phyloP scores from a whole-genome alignment of 2,888 invertebrate species.

The Coenonympha glycerion region DNA sequence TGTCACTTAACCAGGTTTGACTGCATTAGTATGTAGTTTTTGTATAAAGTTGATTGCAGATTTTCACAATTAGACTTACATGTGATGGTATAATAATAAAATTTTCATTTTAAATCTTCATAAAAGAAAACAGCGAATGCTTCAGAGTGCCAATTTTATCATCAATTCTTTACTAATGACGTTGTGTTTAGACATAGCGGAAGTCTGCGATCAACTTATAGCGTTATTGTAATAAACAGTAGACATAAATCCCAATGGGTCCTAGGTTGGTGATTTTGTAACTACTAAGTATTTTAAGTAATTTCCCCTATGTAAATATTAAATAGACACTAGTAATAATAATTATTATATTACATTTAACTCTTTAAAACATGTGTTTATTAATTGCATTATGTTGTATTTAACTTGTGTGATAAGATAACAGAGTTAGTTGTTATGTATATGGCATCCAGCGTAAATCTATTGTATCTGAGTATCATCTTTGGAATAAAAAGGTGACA shows the following conservation, averaged over 20 bases:
- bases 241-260: not conserved
- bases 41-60: no score
- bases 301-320: constrained; percentile 28
- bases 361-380: constrained; percentile 16
- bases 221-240: no score
- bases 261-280: constrained; percentile 15
- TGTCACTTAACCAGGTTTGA: no score
- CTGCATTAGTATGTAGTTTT: no score
- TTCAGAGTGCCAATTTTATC: no score
- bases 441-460: constrained; percentile 38
- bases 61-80: no score
- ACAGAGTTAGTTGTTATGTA: constrained; percentile 29
- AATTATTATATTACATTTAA: constrained; percentile 18
- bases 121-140: no score
- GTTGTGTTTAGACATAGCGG: no score
- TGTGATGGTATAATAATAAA: no score
- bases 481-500: constrained; percentile 46
- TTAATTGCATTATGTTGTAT: constrained; percentile 22
- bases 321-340: constrained; percentile 24
- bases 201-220: no score
- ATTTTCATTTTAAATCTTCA: no score
- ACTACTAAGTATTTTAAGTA: constrained; percentile 20
- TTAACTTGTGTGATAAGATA: constrained; percentile 27
- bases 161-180: no score
- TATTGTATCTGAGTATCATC: constrained; percentile 35